Percentiles rank a stretch among this genome's conserved stretches.
Conservation (phyloP, 2,113 vertebrate species). For the Micronisus gabar region DNA sequence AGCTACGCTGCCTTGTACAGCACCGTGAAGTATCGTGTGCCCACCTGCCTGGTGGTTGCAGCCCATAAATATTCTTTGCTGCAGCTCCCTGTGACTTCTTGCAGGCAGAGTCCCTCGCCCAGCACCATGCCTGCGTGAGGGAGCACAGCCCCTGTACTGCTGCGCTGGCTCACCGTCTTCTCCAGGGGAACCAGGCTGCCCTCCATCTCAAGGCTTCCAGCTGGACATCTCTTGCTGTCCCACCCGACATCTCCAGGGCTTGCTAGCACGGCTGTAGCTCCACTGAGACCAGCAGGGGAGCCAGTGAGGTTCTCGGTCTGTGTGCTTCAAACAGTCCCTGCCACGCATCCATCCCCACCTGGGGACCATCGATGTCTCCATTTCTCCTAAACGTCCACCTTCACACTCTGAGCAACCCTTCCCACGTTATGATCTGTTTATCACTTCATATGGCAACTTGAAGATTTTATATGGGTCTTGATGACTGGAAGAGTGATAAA, state of each 20-base stretch:
- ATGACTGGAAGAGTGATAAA: neutral
- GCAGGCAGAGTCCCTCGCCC: neutral
- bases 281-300: neutral
- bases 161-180: neutral
- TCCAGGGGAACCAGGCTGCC: neutral
- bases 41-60: neutral
- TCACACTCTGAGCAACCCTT: neutral
- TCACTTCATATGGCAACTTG: neutral
- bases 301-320: neutral
- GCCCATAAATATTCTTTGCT: neutral
- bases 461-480: neutral
- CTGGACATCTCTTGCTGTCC: neutral
- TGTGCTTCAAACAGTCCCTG: no score
- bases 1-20: neutral
- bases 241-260: neutral
- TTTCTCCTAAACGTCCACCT: neutral
- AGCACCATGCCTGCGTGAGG: neutral
- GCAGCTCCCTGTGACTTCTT: no score
- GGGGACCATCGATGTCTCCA: neutral
- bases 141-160: neutral
- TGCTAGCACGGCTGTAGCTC: no score
- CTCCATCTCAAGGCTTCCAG: no score
- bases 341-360: neutral
- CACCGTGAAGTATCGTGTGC: neutral
- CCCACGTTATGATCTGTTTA: neutral